Evolutionary conservation across 2,888 invertebrate genomes (phyloP).

Genomic region (Agonopterix heracliana): DNA sequence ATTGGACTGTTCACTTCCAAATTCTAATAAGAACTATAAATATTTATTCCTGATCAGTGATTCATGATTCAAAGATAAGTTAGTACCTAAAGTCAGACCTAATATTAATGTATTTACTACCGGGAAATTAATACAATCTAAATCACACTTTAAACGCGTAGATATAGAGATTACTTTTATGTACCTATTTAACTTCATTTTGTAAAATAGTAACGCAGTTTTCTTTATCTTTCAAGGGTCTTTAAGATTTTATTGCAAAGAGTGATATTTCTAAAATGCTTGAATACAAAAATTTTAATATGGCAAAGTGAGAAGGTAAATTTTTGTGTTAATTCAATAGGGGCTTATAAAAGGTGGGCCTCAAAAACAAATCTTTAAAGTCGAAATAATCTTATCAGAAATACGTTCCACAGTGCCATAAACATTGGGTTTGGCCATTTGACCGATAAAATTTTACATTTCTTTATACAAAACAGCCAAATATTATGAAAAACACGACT

Average conservation of each 20-base stretch:
- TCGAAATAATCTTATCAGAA: slow-evolving; percentile 31
- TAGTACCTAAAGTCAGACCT: neutral
- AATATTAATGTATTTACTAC: neutral
- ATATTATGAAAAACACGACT: slow-evolving; percentile 11
- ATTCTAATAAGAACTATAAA: neutral
- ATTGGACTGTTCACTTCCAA: no score
- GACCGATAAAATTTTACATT: slow-evolving; percentile 43
- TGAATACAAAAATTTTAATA: no score
- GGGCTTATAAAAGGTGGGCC: neutral
- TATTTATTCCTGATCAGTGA: neutral
- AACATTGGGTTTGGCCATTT: slow-evolving; percentile 41
- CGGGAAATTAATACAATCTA: neutral
- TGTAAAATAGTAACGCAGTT: no score
- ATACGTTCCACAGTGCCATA: slow-evolving; percentile 26
- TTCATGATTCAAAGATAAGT: neutral
- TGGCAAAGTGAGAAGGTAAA: no score
- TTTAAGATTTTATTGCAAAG: no score
- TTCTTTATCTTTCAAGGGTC: no score
- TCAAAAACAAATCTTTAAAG: slow-evolving; percentile 4
- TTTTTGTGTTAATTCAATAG: neutral
- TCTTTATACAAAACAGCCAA: slow-evolving; percentile 6
- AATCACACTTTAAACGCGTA: neutral
- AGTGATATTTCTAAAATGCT: no score
- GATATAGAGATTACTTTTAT: neutral
- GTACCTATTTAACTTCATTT: no score